These are phyloP conservation scores for Aphaenogaster rudis DNA, from an alignment of 1,140 invertebrate genomes.

Conservation along the genomic window DNA sequence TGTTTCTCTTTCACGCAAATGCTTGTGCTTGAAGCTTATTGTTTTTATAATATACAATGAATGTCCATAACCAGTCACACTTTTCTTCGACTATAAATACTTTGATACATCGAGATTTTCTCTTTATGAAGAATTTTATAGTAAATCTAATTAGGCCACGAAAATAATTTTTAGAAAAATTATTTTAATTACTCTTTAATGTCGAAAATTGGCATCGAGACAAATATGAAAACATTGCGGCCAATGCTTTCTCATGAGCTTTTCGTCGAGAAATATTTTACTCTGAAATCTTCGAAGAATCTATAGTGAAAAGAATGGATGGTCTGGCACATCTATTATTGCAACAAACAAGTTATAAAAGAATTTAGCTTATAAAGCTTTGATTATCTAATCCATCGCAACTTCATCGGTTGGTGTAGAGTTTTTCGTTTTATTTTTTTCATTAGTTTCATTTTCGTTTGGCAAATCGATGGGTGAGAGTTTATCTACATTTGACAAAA, in stretches of 20 bases:
- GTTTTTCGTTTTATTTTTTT: constrained; percentile 39
- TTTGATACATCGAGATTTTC: background rate
- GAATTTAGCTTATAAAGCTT: background rate
- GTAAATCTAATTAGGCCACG: background rate
- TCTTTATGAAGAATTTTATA: background rate
- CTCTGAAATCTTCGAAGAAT: background rate
- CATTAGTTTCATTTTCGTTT: constrained; percentile 33
- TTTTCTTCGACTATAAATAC: background rate
- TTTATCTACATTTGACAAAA: constrained; percentile 67
- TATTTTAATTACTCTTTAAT: background rate
- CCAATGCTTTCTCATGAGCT: background rate
- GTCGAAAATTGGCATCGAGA: background rate
- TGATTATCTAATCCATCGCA: background rate
- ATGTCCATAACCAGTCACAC: background rate
- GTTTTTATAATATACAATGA: background rate
- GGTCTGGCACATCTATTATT: background rate
- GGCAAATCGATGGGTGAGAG: background rate
- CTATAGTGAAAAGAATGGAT: background rate
- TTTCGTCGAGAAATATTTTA: background rate
- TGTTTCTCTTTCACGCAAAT: background rate
- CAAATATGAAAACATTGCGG: background rate
- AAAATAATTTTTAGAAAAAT: background rate
- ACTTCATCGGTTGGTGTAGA: constrained; percentile 12
- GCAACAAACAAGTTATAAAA: constrained; percentile 49
- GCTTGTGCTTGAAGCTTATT: background rate